Conservation (phyloP, 1,140 invertebrate species). For the Portunus trituberculatus region DNA sequence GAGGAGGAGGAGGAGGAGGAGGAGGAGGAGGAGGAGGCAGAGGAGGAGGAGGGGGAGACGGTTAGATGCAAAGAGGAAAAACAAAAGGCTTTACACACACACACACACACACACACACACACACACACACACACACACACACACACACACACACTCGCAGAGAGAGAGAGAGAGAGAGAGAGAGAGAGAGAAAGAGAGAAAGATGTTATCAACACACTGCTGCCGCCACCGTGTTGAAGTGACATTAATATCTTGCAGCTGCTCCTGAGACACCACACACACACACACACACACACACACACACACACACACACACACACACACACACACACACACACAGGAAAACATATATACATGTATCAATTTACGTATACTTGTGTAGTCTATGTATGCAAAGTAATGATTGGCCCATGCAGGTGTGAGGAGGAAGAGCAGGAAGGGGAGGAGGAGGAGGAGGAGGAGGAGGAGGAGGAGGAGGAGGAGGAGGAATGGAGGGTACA, state of each 20-base stretch:
- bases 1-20: too few relatives aligned
- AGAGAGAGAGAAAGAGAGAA: slow-evolving; percentile 5
- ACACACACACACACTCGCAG: neutral
- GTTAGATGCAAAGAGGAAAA: too few relatives aligned
- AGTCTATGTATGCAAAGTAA: too few relatives aligned
- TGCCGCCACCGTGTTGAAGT: slow-evolving; percentile 23
- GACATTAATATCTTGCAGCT: slow-evolving; percentile 22
- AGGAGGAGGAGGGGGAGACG: too few relatives aligned
- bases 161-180: slow-evolving; percentile 18
- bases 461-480: neutral
- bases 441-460: neutral
- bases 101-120: too few relatives aligned
- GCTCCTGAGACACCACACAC: neutral
- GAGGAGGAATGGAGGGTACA: neutral
- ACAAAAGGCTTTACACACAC: too few relatives aligned
- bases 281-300: neutral
- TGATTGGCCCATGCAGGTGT: neutral
- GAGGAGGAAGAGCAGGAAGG: neutral
- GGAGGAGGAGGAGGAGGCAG: too few relatives aligned
- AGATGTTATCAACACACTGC: neutral
- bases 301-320: slow-evolving; percentile 8
- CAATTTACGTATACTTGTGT: too few relatives aligned
- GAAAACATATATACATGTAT: too few relatives aligned
- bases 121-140: too few relatives aligned
- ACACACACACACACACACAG: neutral